phyloP scores from a whole-genome alignment of 2,888 invertebrate genomes.

The Synergus laeviventris region DNA sequence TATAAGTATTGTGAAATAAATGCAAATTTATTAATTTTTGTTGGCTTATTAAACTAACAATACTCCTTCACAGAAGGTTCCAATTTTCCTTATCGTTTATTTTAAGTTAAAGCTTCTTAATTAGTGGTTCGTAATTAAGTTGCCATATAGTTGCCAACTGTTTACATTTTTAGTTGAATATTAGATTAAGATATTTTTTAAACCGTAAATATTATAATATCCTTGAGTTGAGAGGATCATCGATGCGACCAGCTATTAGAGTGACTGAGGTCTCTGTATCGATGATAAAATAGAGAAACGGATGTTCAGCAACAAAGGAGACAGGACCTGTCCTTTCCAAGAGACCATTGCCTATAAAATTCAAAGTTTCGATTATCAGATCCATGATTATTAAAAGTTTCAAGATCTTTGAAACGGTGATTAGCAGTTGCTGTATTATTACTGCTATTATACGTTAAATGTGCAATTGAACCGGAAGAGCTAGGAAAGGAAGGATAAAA shows the following conservation, averaged over 20 bases:
- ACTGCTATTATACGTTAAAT: slow-evolving; percentile 27
- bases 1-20: slow-evolving; percentile 72
- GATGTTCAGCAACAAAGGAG: slow-evolving; percentile 87
- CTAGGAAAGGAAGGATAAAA: slow-evolving; percentile 11
- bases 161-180: neutral
- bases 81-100: neutral
- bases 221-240: slow-evolving; percentile 89
- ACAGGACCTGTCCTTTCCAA: slow-evolving; percentile 78
- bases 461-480: slow-evolving; percentile 27
- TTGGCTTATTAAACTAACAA: neutral
- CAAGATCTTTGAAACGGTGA: neutral
- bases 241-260: slow-evolving; percentile 88
- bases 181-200: neutral
- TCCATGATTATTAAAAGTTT: slow-evolving; percentile 15
- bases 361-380: slow-evolving; percentile 38
- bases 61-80: neutral
- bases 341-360: slow-evolving; percentile 74
- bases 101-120: neutral
- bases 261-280: slow-evolving; percentile 88
- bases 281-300: slow-evolving; percentile 91
- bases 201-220: slow-evolving; percentile 79
- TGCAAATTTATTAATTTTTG: slow-evolving; percentile 62
- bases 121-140: neutral
- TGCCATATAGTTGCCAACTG: neutral
- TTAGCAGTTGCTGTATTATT: neutral